phyloP scores from a whole-genome alignment of 2,797 vertebrate species.

The Trachops cirrhosus region DNA sequence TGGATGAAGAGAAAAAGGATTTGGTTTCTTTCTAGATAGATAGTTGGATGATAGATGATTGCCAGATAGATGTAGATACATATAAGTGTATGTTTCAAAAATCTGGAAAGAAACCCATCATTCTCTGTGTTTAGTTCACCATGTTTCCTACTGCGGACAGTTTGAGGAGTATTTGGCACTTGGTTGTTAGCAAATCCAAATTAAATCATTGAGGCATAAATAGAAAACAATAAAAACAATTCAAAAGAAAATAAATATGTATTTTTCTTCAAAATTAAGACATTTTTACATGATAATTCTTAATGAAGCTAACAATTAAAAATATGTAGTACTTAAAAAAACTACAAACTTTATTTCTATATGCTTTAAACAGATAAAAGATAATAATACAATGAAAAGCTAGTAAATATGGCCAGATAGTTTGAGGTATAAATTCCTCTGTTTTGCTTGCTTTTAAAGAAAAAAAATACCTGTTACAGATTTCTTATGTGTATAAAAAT shows the following conservation, averaged over 20 bases:
- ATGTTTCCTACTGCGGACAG: conserved; percentile 51
- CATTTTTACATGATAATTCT: conserved; percentile 78
- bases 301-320: conserved; percentile 76
- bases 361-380: conserved; percentile 77
- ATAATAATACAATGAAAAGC: conserved; percentile 79
- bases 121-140: conserved; percentile 58
- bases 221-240: conserved; percentile 79
- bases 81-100: conserved; percentile 9
- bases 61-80: not conserved
- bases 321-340: conserved; percentile 74
- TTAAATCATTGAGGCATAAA: conserved; percentile 83
- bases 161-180: conserved; percentile 81
- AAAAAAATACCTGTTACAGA: conserved; percentile 85
- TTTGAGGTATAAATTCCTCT: conserved; percentile 83
- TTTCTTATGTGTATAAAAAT: conserved; percentile 85
- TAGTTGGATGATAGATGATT: not conserved
- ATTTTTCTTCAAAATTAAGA: conserved; percentile 78
- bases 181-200: conserved; percentile 81
- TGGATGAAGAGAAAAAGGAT: conserved; percentile 36
- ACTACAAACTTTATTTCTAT: conserved; percentile 77
- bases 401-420: conserved; percentile 83
- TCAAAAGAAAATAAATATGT: conserved; percentile 84
- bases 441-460: conserved; percentile 81
- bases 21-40: conserved; percentile 24
- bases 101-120: conserved; percentile 53